A percentile compares a stretch with the other conserved stretches of the same genome.
Conservation (phyloP, 2,113 vertebrate species). For the Ictalurus punctatus region DNA sequence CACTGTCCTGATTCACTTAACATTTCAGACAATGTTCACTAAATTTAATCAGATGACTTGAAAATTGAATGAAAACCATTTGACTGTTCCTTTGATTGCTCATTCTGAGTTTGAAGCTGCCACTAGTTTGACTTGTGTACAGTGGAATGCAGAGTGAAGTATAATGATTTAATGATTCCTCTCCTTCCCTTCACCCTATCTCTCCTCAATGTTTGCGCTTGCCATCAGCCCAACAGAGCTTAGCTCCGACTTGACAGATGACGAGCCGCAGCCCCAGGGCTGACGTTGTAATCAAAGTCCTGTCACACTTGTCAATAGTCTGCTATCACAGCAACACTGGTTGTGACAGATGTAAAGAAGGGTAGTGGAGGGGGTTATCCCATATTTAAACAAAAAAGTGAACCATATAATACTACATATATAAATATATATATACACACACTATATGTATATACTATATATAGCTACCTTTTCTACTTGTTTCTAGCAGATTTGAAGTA, state of each 20-base stretch:
- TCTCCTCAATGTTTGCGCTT: conserved; percentile 59
- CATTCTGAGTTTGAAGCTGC: conserved; percentile 25
- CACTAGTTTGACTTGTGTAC: conserved; percentile 38
- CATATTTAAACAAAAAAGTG: background rate
- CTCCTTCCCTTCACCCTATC: conserved; percentile 56
- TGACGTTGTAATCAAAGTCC: conserved; percentile 98
- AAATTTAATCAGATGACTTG: conserved; percentile 7
- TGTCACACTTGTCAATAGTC: conserved; percentile 97
- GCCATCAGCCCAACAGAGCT: conserved; percentile 57
- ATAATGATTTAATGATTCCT: conserved; percentile 66
- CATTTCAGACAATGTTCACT: conserved; percentile 13
- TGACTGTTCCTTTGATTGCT: conserved; percentile 27
- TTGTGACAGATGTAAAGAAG: conserved; percentile 70
- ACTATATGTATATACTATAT: too few relatives aligned
- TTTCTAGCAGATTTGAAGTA: background rate
- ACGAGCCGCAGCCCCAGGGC: conserved; percentile 88
- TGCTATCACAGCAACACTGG: conserved; percentile 78
- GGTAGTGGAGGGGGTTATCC: conserved; percentile 57
- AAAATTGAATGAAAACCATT: conserved; percentile 33
- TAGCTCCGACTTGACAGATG: conserved; percentile 84
- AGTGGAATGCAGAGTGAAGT: conserved; percentile 40
- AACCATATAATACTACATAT: conserved; percentile 11
- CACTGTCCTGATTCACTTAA: background rate
- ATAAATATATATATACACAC: too few relatives aligned
- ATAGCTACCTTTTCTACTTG: background rate